Evolutionary conservation across 2,888 invertebrate genomes (phyloP), one percentile per base, ranked within the genome.

Genomic region (Rhaphigaster nebulosa): DNA sequence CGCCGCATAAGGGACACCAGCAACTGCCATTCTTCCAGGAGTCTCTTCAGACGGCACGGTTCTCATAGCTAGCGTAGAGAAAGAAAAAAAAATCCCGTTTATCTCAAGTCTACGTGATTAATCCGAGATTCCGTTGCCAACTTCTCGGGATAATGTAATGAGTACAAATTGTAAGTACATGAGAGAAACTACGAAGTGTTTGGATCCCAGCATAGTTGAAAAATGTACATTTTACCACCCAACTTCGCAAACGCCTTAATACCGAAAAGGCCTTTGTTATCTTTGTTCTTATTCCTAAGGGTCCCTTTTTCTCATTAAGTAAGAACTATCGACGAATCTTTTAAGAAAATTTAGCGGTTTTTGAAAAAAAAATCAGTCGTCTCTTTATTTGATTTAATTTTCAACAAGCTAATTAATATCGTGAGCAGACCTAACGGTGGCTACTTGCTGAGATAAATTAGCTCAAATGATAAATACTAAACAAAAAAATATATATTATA

Each of bases 151-250:
- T n/a, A n/a, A 60, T n/a, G 60, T 65, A 65, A 65, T 29, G 65
- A 65, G 65, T 65, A 65, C 65, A 65, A 65, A 65, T 65, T 65
- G 65, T 65, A 29, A 65, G 29, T 65, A 65, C 65, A 65, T 2
- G 4, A 18, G 29, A 29, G 29, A 65, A 65, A 29, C 29, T 65
- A n/a, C 1, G 1, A 60, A 60, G n/a, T 60, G 60, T 60, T 60
- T 1, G 10, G n/a, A n/a, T n/a, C 1, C 2, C 60, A n/a, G n/a
- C n/a, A 12, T n/a, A 1, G 4, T n/a, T n/a, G 8, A 60, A 60
- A n/a, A 60, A 60, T 56, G 56, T 26, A 26, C 26, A 12, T 26
- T 26, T 56, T 56, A 56, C 26, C 10, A 26, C 18, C 15, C 52
- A 18, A 52, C 45, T 45, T 45, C 4, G 45, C 45, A 45, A 45